A percentile compares a stretch with the other conserved stretches of the same genome.
These are phyloP conservation scores for Astur gentilis DNA, from an alignment of 2,113 vertebrate genomes.

Conservation along the genomic window DNA sequence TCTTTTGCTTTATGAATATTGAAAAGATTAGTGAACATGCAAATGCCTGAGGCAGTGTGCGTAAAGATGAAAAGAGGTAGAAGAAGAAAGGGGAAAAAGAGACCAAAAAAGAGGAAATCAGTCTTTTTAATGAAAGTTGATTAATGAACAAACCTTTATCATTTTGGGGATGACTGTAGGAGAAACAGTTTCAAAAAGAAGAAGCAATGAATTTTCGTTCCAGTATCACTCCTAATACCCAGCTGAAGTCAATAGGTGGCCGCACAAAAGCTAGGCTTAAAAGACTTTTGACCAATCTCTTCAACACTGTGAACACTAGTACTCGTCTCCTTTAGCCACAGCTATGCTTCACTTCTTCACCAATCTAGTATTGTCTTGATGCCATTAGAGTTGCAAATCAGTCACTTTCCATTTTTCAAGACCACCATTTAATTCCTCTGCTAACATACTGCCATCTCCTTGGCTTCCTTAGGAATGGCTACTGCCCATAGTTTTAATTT, in stretches of 20 bases:
- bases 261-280: background rate
- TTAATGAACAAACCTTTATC: background rate
- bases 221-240: background rate
- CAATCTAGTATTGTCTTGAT: background rate
- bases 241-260: background rate
- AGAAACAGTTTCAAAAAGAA: background rate
- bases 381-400: background rate
- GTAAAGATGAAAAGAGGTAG: background rate
- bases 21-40: background rate
- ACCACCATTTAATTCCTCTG: background rate
- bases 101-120: background rate
- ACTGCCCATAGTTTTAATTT: background rate
- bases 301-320: background rate
- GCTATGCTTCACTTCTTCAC: background rate
- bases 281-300: background rate
- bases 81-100: background rate
- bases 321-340: background rate
- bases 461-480: background rate
- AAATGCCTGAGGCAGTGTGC: background rate
- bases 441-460: background rate
- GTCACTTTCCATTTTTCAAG: background rate
- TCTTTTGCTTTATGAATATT: background rate
- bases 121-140: background rate
- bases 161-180: background rate
- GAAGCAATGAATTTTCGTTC: background rate